Evolutionary conservation across 2,797 vertebrate species (phyloP), one percentile per base, ranked within the genome.

Genomic region (Pteronotus mesoamericanus): DNA sequence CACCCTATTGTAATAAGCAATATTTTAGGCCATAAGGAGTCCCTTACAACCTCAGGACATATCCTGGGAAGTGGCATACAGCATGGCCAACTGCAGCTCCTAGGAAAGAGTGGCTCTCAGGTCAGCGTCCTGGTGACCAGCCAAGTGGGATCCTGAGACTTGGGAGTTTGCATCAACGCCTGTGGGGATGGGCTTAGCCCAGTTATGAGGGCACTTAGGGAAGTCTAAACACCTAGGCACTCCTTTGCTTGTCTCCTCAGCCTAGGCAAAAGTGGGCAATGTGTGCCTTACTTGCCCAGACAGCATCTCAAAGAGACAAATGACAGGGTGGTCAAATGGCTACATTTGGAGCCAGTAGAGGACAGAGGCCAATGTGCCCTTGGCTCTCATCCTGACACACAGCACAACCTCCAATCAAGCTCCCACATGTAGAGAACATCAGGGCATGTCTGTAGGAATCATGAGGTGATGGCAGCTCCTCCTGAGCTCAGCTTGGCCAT

Each of bases 341-440:
- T 53, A 6, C 69, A 83, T 3, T 3, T 12, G 37, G 4, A 14
- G 14, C 44, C 0, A 7, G 12, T 6, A 0, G 34, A 22, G 1
- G 6, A 22, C 78, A 22, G 42, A 89, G 8, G 9, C 8, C 37
- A 51, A 39, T 0, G 3, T 22, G 4, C 44, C 19, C 16, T 14
- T 6, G 24, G 3, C 16, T 69, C 16, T 44, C 37, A 14, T 21
- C 21, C 32, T 57, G 34, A 19, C 51, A 34, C 34, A 44, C 5
- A 37, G 32, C 29, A 7, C 12, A 83, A 16, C 11, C 8, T 42
- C 11, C 6, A 68, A 3, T 24, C n/a, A 19, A n/a, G 29, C 7
- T 32, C 2, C 26, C 2, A 10, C 37, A 39, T n/a, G 16, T 32
- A n/a, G 26, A 51, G 14, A 44, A 29, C 29, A 51, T 57, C 39